These are phyloP conservation scores for Andricus quercusramuli DNA, from an alignment of 2,888 invertebrate genomes.

Conservation along the genomic window DNA sequence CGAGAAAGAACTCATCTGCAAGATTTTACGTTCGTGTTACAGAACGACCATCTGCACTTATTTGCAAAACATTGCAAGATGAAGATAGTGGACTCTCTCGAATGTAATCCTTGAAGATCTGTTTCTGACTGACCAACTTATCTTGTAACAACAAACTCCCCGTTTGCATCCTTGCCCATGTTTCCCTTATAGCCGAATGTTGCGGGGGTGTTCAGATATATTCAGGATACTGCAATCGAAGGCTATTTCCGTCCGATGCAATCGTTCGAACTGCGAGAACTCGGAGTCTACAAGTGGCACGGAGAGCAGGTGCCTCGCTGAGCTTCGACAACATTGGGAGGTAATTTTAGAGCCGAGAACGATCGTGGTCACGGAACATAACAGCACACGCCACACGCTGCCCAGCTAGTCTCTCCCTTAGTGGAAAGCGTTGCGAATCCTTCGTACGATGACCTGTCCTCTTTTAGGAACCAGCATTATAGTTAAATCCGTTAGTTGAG, in stretches of 20 bases:
- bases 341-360: slow-evolving; percentile 53
- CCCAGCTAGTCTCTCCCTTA: background rate
- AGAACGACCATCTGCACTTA: slow-evolving; percentile 54
- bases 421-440: background rate
- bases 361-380: slow-evolving; percentile 47
- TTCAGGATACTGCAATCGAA: slow-evolving; percentile 49
- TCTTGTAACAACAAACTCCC: slow-evolving; percentile 49
- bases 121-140: background rate
- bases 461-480: background rate
- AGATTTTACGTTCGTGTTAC: background rate
- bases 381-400: background rate
- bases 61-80: background rate
- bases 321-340: slow-evolving; percentile 46
- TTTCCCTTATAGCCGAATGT: background rate
- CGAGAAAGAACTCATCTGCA: background rate
- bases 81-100: background rate
- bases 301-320: slow-evolving; percentile 54
- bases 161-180: slow-evolving; percentile 10
- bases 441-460: slow-evolving; percentile 51
- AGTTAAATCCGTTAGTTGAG: background rate
- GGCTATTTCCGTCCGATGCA: slow-evolving; percentile 51
- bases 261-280: slow-evolving; percentile 52
- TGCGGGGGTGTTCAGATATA: slow-evolving; percentile 43
- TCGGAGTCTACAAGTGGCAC: slow-evolving; percentile 54
- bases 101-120: background rate